A percentile compares a stretch with the other conserved stretches of the same genome.
Evolutionary conservation across 2,888 invertebrate species (phyloP).

Genomic region (Macropis europaea): DNA sequence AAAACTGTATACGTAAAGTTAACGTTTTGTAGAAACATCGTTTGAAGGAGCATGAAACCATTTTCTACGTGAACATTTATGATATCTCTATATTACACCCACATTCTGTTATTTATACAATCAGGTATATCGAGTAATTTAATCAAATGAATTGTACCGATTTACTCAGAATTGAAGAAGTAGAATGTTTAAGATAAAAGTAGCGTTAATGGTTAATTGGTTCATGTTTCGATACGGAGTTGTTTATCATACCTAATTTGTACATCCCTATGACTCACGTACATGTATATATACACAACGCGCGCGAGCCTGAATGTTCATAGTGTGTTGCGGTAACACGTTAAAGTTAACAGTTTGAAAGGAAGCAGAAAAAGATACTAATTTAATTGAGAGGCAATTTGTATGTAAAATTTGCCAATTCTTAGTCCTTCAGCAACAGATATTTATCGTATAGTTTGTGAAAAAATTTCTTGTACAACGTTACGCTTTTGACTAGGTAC

Average conservation of each 20-base stretch:
- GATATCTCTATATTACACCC: too few relatives aligned
- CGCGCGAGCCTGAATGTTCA: neutral
- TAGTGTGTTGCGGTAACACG: neutral
- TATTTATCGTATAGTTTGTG: neutral
- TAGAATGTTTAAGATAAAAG: neutral
- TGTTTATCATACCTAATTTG: slow-evolving; percentile 25
- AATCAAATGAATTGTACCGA: too few relatives aligned
- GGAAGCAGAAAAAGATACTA: neutral
- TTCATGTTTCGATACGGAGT: neutral
- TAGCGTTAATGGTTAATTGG: neutral
- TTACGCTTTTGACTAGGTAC: neutral
- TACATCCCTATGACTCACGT: neutral
- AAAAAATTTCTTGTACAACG: neutral
- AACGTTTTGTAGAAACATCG: too few relatives aligned
- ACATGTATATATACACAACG: neutral
- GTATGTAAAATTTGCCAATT: neutral
- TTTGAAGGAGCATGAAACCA: too few relatives aligned
- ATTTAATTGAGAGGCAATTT: neutral
- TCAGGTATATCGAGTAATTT: too few relatives aligned
- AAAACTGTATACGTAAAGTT: too few relatives aligned
- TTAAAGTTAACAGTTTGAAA: slow-evolving; percentile 1
- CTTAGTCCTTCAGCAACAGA: neutral
- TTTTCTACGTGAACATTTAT: too few relatives aligned
- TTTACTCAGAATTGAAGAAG: too few relatives aligned
- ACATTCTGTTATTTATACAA: too few relatives aligned